Conservation (phyloP, 2,113 vertebrate species). For the Chamaetylas fuelleborni region DNA sequence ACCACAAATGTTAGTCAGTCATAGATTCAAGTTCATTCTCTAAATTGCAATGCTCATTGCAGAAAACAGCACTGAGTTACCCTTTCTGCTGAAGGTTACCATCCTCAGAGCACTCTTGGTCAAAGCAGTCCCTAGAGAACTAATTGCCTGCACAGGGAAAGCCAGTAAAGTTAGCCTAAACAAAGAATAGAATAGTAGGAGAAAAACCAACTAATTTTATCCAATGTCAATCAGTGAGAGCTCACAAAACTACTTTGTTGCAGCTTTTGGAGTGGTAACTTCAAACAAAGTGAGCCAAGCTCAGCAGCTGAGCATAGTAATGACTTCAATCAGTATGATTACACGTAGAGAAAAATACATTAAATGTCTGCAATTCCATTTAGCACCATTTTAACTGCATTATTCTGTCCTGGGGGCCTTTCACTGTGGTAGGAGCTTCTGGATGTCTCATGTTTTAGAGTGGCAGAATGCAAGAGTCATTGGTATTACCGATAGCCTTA, state of each 20-base stretch:
- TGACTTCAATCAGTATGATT: not conserved
- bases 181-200: fast-evolving
- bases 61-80: not conserved
- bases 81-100: not conserved
- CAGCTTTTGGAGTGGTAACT: not conserved
- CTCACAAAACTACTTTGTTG: not conserved
- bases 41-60: not conserved
- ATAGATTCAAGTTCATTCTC: not conserved
- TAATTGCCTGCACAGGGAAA: not conserved
- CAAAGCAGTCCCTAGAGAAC: not conserved
- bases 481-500: not conserved
- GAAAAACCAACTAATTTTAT: not conserved
- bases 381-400: not conserved
- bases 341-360: not conserved
- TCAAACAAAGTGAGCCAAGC: not conserved
- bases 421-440: not conserved
- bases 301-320: not conserved
- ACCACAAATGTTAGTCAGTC: not conserved
- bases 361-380: not conserved
- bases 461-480: not conserved
- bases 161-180: not conserved
- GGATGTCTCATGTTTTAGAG: not conserved
- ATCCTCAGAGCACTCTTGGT: not conserved
- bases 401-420: not conserved
- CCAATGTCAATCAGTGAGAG: not conserved